Evolutionary conservation across 2,888 invertebrate species (phyloP).

Genomic region (Scrobipalpa costella): DNA sequence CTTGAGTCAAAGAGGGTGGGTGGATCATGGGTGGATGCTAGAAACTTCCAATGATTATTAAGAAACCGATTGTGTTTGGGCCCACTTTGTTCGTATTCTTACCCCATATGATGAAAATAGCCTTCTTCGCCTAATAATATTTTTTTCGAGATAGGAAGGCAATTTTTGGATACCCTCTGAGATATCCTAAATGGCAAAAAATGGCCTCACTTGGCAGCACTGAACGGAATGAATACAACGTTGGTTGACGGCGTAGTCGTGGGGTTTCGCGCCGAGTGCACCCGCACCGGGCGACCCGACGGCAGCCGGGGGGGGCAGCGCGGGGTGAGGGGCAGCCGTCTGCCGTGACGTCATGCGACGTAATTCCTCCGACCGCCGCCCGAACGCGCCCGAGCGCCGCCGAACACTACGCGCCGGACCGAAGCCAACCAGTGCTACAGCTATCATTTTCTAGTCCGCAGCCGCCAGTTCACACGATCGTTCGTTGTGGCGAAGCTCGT

Average conservation of each 20-base stretch:
- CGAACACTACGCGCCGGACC: slow-evolving; percentile 55
- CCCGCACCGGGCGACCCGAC: slow-evolving; percentile 26
- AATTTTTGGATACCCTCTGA: too few relatives aligned
- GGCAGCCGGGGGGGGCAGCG: slow-evolving; percentile 24
- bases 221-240: too few relatives aligned
- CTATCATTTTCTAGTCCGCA: slow-evolving; percentile 69
- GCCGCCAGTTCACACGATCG: slow-evolving; percentile 59
- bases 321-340: slow-evolving; percentile 26
- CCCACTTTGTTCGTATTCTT: too few relatives aligned
- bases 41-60: too few relatives aligned
- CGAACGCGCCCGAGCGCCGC: slow-evolving; percentile 58
- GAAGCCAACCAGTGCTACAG: slow-evolving; percentile 72
- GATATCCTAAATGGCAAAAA: too few relatives aligned
- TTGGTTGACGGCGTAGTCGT: too few relatives aligned
- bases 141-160: too few relatives aligned
- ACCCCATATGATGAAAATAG: too few relatives aligned
- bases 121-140: too few relatives aligned
- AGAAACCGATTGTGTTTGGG: too few relatives aligned
- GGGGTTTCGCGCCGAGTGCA: slow-evolving; percentile 30
- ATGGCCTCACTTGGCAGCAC: not conserved
- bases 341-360: slow-evolving; percentile 65
- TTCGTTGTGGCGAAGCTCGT: slow-evolving; percentile 46
- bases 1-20: too few relatives aligned
- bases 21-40: too few relatives aligned
- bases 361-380: slow-evolving; percentile 58